Conservation (phyloP, 2,797 vertebrate species). For the Potorous gilbertii region DNA sequence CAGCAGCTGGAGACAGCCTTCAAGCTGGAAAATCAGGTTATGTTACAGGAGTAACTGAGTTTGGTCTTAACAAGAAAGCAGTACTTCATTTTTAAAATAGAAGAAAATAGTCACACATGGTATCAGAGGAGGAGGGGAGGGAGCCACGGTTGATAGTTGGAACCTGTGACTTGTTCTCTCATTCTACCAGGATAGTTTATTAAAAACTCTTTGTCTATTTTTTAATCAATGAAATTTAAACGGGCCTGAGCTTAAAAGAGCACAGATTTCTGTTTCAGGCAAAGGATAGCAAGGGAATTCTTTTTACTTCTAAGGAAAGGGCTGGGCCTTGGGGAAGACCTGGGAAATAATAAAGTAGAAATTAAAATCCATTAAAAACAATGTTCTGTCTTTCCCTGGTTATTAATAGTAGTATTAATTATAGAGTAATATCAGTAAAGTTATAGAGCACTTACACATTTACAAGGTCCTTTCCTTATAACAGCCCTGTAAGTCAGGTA, state of each 20-base stretch:
- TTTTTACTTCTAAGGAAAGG: not conserved
- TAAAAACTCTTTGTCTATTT: not conserved
- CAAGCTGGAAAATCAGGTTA: not conserved
- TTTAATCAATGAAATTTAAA: not conserved
- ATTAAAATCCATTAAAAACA: not conserved
- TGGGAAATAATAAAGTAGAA: not conserved
- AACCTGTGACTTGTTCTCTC: not conserved
- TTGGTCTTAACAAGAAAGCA: not conserved
- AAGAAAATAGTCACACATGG: not conserved
- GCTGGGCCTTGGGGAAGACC: not conserved
- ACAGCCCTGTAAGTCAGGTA: not conserved
- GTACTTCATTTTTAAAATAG: not conserved
- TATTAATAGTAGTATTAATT: not conserved
- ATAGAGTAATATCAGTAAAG: not conserved
- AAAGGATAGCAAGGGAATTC: not conserved
- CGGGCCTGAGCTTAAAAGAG: not conserved
- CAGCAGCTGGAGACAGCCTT: not conserved
- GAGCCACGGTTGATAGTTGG: rapidly evolving
- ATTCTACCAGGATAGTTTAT: not conserved
- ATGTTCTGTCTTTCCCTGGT: not conserved
- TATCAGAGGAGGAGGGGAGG: not conserved
- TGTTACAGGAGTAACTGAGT: not conserved
- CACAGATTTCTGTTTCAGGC: not conserved
- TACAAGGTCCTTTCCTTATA: not conserved
- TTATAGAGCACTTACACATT: not conserved